Evolutionary conservation across 2,888 invertebrate genomes (phyloP).

Genomic region (Eupeodes latifasciatus): DNA sequence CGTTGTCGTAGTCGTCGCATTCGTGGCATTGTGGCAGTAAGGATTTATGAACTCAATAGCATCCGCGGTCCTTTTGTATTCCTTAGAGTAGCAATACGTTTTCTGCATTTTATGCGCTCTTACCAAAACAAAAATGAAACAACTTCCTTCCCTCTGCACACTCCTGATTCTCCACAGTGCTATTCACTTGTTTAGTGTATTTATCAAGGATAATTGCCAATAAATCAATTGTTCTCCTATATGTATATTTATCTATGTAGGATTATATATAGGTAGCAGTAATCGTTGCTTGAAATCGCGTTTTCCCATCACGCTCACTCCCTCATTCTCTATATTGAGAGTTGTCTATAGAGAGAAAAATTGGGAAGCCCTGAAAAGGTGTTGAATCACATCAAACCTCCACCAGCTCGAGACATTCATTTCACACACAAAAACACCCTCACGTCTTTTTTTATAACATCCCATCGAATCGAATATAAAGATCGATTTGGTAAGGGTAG

Average conservation of each 20-base stretch:
- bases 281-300: slow-evolving; percentile 73
- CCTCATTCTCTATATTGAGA: not conserved
- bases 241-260: not conserved
- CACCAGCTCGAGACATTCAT: not conserved
- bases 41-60: slow-evolving; percentile 66
- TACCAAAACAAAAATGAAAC: slow-evolving; percentile 8
- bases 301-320: slow-evolving; percentile 31
- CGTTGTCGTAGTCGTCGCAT: not conserved
- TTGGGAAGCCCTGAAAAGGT: slow-evolving; percentile 51
- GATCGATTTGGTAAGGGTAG: not conserved
- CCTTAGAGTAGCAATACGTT: slow-evolving; percentile 57
- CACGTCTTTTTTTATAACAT: not conserved
- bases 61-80: slow-evolving; percentile 60
- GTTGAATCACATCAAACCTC: slow-evolving; percentile 18
- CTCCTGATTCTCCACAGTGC: slow-evolving; percentile 10
- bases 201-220: slow-evolving; percentile 79
- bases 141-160: slow-evolving; percentile 9
- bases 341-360: slow-evolving; percentile 43
- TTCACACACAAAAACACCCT: slow-evolving; percentile 31
- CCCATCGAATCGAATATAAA: not conserved
- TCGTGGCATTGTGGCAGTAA: slow-evolving; percentile 29
- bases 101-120: slow-evolving; percentile 62
- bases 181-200: slow-evolving; percentile 73
- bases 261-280: slow-evolving; percentile 9
- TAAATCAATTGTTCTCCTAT: slow-evolving; percentile 78